A percentile compares a stretch with the other conserved stretches of the same genome.
phyloP scores from a whole-genome alignment of 2,797 vertebrate genomes.

The Orientallactaga sibirica region DNA sequence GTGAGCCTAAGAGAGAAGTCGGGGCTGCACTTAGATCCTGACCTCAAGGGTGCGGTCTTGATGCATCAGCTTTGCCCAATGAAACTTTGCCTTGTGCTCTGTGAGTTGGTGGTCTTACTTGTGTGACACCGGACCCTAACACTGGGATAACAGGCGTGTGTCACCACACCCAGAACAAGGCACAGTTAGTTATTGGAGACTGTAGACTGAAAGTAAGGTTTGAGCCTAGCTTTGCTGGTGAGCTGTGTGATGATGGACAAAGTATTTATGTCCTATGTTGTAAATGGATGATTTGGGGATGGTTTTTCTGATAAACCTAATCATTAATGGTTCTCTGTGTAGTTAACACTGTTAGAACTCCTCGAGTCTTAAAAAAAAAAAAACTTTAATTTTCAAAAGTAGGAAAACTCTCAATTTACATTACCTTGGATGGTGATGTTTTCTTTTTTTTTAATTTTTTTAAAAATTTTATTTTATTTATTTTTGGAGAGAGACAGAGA shows the following conservation, averaged over 20 bases:
- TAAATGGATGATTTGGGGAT: neutral
- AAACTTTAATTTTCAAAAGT: conserved; percentile 35
- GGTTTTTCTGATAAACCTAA: neutral
- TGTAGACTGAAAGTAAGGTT: conserved; percentile 12
- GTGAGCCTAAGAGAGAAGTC: no score
- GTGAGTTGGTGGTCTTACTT: neutral
- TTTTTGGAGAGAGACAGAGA: no score
- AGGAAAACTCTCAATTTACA: neutral
- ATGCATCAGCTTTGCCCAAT: no score
- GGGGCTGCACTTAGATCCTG: no score
- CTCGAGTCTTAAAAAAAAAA: conserved; percentile 21
- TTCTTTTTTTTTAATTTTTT: no score
- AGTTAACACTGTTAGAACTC: conserved; percentile 47
- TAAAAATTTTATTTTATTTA: no score
- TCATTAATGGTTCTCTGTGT: neutral
- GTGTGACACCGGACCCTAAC: no score
- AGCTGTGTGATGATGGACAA: conserved; percentile 22
- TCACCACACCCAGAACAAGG: neutral
- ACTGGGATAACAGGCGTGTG: neutral
- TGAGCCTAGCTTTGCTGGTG: neutral
- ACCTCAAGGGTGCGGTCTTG: no score
- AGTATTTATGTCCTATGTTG: neutral
- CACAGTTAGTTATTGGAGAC: neutral
- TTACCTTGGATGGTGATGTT: neutral
- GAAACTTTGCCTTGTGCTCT: no score